These are phyloP conservation scores for Ectropis grisescens DNA, from an alignment of 1,140 invertebrate genomes.

Conservation along the genomic window DNA sequence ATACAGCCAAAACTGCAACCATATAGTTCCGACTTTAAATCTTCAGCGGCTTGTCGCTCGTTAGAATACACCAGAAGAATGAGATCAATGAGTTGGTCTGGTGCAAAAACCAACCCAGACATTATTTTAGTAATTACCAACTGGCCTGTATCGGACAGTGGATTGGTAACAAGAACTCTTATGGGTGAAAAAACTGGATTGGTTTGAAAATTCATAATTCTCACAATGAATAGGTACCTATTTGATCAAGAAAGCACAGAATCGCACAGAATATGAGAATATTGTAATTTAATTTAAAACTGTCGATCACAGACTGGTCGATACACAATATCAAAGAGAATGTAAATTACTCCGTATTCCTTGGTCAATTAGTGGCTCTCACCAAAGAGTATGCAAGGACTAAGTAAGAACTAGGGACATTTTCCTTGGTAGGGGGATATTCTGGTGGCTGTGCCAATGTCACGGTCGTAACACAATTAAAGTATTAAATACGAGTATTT, in stretches of 20 bases:
- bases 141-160: constrained; percentile 26
- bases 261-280: background rate
- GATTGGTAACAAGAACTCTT: constrained; percentile 45
- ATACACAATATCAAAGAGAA: no score
- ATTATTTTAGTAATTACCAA: constrained; percentile 38
- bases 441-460: no score
- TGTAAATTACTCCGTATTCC: background rate
- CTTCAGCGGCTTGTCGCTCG: constrained; percentile 26
- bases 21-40: constrained; percentile 31
- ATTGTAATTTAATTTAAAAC: background rate
- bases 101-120: constrained; percentile 36
- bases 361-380: no score
- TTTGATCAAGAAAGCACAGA: background rate
- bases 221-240: constrained; percentile 2
- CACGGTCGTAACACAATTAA: no score
- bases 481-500: no score
- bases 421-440: no score
- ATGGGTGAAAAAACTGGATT: constrained; percentile 18
- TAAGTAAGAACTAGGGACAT: no score
- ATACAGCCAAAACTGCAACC: constrained; percentile 36
- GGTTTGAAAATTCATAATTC: constrained; percentile 40
- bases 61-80: constrained; percentile 40
- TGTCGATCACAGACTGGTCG: no score
- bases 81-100: constrained; percentile 34
- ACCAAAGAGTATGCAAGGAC: no score